These are phyloP conservation scores for Lymantria dispar DNA, from an alignment of 2,888 invertebrate genomes.

Conservation along the genomic window DNA sequence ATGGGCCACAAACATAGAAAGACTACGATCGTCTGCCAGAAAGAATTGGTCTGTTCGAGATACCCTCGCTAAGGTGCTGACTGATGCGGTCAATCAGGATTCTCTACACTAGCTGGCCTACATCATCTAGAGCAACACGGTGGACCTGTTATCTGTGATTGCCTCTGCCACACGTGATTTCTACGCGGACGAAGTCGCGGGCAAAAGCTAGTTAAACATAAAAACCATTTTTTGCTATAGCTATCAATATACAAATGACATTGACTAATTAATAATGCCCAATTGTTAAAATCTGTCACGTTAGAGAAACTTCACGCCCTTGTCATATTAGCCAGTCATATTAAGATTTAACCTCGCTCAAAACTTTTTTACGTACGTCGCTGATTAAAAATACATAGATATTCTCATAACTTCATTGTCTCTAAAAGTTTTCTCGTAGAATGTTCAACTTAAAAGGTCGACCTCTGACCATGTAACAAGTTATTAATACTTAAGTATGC, in stretches of 20 bases:
- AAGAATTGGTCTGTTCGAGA: too few species aligned
- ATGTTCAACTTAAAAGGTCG: constrained; percentile 2
- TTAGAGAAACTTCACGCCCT: background rate
- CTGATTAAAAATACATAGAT: background rate
- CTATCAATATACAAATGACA: background rate
- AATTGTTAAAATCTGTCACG: background rate
- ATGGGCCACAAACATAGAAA: too few species aligned
- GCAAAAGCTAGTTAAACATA: background rate
- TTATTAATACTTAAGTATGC: constrained; percentile 7
- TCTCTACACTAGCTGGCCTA: too few species aligned
- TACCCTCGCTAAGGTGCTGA: too few species aligned
- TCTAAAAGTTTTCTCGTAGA: background rate
- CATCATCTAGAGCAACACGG: too few species aligned
- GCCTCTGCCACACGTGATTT: too few species aligned
- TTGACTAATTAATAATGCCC: background rate
- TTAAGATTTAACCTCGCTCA: background rate
- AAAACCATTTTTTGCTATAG: background rate
- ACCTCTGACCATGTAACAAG: background rate
- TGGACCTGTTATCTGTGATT: too few species aligned
- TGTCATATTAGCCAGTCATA: background rate
- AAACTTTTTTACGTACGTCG: background rate
- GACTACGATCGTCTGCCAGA: too few species aligned
- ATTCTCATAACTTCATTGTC: background rate
- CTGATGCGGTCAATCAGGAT: too few species aligned
- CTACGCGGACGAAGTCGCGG: too few species aligned